These are phyloP conservation scores for Ceratosolen fusciceps DNA, from an alignment of 1,140 invertebrate species.

Conservation along the genomic window DNA sequence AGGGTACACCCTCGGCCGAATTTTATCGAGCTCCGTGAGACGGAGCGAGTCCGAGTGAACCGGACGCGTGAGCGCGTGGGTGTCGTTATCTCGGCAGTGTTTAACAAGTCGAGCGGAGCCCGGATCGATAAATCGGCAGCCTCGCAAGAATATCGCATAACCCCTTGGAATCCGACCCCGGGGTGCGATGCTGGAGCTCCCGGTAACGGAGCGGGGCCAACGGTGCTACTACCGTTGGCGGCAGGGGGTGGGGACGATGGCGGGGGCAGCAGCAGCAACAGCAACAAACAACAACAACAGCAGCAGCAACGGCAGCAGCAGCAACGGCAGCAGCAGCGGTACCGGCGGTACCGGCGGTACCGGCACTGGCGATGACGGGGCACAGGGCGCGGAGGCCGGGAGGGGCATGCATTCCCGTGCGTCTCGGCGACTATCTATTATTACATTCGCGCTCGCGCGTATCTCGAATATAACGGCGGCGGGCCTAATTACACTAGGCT, in stretches of 20 bases:
- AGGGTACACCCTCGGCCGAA: not conserved
- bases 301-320: too few relatives aligned
- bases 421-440: conserved; percentile 30
- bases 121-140: conserved; percentile 17
- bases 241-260: too few relatives aligned
- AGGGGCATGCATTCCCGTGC: conserved; percentile 1
- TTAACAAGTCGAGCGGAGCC: not conserved
- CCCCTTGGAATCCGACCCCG: conserved; percentile 18
- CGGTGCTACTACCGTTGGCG: too few relatives aligned
- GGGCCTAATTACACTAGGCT: conserved; percentile 21
- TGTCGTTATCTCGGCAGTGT: not conserved
- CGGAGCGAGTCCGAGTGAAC: too few relatives aligned
- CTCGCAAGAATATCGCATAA: conserved; percentile 24
- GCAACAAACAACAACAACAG: too few relatives aligned
- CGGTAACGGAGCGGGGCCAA: too few relatives aligned
- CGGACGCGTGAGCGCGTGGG: not conserved
- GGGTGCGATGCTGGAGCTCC: conserved; percentile 10
- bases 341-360: too few relatives aligned
- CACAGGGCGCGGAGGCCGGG: too few relatives aligned
- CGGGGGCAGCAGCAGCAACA: too few relatives aligned
- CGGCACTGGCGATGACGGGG: too few relatives aligned
- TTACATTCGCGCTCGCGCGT: conserved; percentile 20
- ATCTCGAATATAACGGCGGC: conserved; percentile 13
- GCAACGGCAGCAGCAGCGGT: too few relatives aligned
- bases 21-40: not conserved